Evolutionary conservation across 2,113 vertebrate genomes (phyloP).

Genomic region (Heloderma charlesbogerti): DNA sequence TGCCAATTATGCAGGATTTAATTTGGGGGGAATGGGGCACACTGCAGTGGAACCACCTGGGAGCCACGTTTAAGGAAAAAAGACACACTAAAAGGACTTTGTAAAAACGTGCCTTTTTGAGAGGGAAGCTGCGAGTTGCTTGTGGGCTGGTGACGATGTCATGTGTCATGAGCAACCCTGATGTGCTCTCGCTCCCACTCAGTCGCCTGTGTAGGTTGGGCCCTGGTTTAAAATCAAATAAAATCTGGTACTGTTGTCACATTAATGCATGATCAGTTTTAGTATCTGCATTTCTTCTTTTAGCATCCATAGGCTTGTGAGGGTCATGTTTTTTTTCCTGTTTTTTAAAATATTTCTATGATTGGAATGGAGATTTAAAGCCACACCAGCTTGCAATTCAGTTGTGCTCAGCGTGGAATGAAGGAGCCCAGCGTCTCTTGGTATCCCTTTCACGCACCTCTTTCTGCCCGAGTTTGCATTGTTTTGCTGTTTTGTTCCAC

Average conservation of each 20-base stretch:
- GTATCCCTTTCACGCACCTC: neutral
- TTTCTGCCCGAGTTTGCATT: conserved; percentile 42
- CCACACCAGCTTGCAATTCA: neutral
- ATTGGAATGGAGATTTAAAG: neutral
- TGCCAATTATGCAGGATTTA: too few relatives aligned
- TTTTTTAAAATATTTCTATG: neutral
- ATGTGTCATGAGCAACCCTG: too few relatives aligned
- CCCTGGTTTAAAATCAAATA: neutral
- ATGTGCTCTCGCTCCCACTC: too few relatives aligned
- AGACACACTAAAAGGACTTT: too few relatives aligned
- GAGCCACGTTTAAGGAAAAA: too few relatives aligned
- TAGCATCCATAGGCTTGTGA: neutral
- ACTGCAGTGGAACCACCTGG: too few relatives aligned
- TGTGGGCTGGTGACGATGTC: too few relatives aligned
- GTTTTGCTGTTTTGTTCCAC: conserved; percentile 39
- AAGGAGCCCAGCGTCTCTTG: neutral
- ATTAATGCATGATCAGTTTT: neutral
- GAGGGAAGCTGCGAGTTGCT: too few relatives aligned
- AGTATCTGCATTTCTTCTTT: neutral
- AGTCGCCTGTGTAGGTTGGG: too few relatives aligned
- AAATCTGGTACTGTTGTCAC: neutral
- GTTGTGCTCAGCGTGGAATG: neutral
- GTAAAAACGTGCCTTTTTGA: too few relatives aligned
- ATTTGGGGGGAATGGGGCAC: too few relatives aligned
- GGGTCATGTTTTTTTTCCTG: too few relatives aligned